Base-by-base conservation (phyloP, 2,888 invertebrate genomes). In the Vandiemenella viatica region DNA sequence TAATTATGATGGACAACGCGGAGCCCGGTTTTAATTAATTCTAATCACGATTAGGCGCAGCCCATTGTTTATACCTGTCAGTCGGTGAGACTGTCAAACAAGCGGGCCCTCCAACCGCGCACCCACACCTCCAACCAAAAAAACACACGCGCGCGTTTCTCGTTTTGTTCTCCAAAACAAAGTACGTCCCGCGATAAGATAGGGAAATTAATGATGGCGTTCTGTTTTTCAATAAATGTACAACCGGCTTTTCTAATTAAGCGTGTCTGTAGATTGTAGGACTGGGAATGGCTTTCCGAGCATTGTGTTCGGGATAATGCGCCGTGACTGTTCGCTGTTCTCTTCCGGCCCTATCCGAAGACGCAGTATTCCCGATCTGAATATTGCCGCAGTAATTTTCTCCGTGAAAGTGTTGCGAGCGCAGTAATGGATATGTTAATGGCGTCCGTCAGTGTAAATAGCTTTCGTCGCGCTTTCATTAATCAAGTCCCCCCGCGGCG, bases 1-100 rank as follows among this genome's bases (percentile, higher is more conserved):
- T 51, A 51, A 51, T 51, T 51, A 51, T 51, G 51, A 51, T 42
- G 43, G 51, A 48, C 51, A 51, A 51, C 45, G 42, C 32, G 48
- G 45, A 38, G 42, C 23, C 51, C n/a, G 46, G 51, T 51, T 51
- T 51, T 51, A 51, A 51, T 51, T 51, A 51, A 51, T 48, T 51
- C 51, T 37, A 47, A 51, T 51, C 51, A 51, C 51, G 51, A 51
- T 42, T 32, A 41, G 43, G 46, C 44, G 48, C 45, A 22, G 37
- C 42, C 51, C 20, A 51, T 51, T 51, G 51, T 51, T 51, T 51
- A 48, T 51, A 48, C 37, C 48, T 50, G 50, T 50, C 50, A 32
- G 32, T 10, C n/a, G 10, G 32, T 32, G 10, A 32, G 13, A 32
- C 32, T 32, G 32, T 32, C 32, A 32, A 32, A 32, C 32, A 32